Percentiles rank a stretch among this genome's conserved stretches.
phyloP scores from a whole-genome alignment of 2,797 vertebrate genomes.

The Lepilemur septentrionalis region DNA sequence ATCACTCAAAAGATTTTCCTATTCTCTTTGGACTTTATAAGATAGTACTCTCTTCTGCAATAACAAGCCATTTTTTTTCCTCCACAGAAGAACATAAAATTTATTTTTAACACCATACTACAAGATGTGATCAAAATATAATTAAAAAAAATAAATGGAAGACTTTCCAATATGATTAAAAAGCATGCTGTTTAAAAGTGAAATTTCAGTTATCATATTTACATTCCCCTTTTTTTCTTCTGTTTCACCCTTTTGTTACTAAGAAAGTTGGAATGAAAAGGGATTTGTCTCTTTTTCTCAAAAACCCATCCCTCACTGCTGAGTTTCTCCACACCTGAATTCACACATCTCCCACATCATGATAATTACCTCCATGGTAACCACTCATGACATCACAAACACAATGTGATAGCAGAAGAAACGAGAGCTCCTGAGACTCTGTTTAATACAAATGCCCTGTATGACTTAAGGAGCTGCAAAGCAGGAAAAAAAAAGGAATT shows the following conservation, averaged over 20 bases:
- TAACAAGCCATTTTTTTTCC: not conserved
- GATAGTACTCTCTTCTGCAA: not conserved
- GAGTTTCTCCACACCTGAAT: conserved; percentile 69
- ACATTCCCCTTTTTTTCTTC: not conserved
- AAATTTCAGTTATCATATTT: conserved; percentile 38
- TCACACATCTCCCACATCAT: conserved; percentile 60
- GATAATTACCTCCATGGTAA: conserved; percentile 57
- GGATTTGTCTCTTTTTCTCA: conserved; percentile 58
- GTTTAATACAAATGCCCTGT: not conserved
- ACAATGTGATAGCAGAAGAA: not conserved
- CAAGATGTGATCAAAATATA: conserved; percentile 66
- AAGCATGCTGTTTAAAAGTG: conserved; percentile 8
- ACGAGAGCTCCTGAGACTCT: conserved; percentile 6
- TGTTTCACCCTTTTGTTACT: conserved; percentile 50
- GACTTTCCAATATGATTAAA: conserved; percentile 17
- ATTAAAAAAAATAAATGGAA: conserved; percentile 44
- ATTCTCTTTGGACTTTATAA: not conserved
- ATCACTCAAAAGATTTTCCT: conserved; percentile 45
- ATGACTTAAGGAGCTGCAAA: not conserved
- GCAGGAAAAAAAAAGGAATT: conserved; percentile 25
- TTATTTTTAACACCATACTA: conserved; percentile 62
- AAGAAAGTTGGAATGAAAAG: conserved; percentile 53
- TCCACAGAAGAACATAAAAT: conserved; percentile 53
- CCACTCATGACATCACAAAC: conserved; percentile 60
- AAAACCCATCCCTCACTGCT: conserved; percentile 14